Conservation (phyloP, 2,113 vertebrate genomes). For the Melospiza georgiana region DNA sequence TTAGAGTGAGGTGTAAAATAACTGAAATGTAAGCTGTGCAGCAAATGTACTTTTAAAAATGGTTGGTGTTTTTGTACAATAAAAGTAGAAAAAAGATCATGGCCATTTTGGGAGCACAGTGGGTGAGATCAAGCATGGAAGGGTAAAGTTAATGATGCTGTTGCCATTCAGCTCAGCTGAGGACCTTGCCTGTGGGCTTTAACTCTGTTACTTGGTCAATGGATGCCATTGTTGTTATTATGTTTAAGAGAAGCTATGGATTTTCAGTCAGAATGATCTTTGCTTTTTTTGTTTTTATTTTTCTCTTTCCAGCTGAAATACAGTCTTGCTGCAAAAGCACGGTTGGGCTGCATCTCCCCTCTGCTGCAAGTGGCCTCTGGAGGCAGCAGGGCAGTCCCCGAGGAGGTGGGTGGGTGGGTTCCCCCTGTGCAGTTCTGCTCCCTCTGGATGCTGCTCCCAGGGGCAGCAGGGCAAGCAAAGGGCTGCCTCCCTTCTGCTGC, state of each 20-base stretch:
- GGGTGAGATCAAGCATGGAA: neutral
- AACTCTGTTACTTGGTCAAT: slow-evolving; percentile 11
- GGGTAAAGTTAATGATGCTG: neutral
- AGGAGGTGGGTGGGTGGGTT: neutral
- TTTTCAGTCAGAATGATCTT: slow-evolving; percentile 47
- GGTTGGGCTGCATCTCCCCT: neutral
- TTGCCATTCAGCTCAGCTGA: neutral
- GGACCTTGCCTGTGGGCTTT: slow-evolving; percentile 3
- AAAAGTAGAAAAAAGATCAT: neutral
- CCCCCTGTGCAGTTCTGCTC: neutral
- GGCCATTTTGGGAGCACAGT: neutral
- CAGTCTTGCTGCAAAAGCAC: fast-evolving
- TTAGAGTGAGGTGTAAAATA: slow-evolving; percentile 47
- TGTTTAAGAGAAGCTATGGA: slow-evolving; percentile 23
- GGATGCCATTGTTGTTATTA: neutral
- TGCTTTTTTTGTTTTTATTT: neutral
- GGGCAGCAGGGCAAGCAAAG: fast-evolving
- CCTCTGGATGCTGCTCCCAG: neutral
- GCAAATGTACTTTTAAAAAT: neutral
- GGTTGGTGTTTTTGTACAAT: neutral
- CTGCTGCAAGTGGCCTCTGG: neutral
- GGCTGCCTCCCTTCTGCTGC: neutral
- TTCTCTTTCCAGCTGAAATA: neutral
- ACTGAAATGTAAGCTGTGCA: slow-evolving; percentile 43
- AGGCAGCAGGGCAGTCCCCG: neutral